phyloP scores from a whole-genome alignment of 2,113 vertebrate genomes.

The Sclerurus mexicanus region DNA sequence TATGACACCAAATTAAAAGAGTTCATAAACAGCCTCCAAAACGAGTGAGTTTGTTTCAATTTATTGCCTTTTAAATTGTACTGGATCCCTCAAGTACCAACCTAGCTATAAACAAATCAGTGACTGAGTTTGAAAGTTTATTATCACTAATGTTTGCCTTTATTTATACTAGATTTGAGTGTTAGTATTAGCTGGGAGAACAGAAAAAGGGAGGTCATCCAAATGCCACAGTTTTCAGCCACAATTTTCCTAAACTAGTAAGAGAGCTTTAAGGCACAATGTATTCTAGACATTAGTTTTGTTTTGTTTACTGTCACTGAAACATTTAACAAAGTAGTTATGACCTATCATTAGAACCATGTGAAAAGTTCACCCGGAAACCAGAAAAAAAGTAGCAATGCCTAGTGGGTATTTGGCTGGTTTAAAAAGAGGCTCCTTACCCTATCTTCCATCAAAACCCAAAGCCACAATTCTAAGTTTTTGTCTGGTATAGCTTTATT shows the following conservation, averaged over 20 bases:
- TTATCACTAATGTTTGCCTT: slow-evolving; percentile 24
- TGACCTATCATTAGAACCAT: background rate
- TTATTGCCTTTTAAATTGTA: slow-evolving; percentile 53
- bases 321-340: slow-evolving; percentile 1
- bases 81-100: slow-evolving; percentile 38
- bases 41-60: slow-evolving; percentile 40
- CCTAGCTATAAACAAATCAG: slow-evolving; percentile 19
- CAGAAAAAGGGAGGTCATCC: slow-evolving; percentile 47
- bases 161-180: slow-evolving; percentile 48
- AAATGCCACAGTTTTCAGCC: slow-evolving; percentile 21
- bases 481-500: background rate
- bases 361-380: background rate
- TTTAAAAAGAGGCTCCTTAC: background rate
- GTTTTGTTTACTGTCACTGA: slow-evolving; percentile 4
- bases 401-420: background rate
- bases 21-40: slow-evolving; percentile 56
- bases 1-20: slow-evolving; percentile 68
- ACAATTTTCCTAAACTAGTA: background rate
- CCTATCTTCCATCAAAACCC: background rate
- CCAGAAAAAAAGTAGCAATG: background rate
- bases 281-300: background rate
- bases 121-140: slow-evolving; percentile 19
- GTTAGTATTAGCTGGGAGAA: slow-evolving; percentile 33
- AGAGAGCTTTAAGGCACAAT: background rate
- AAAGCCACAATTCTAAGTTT: background rate